Percentiles rank a stretch among this genome's conserved stretches.
phyloP scores from a whole-genome alignment of 2,113 vertebrate genomes.

The Mugil cephalus region DNA sequence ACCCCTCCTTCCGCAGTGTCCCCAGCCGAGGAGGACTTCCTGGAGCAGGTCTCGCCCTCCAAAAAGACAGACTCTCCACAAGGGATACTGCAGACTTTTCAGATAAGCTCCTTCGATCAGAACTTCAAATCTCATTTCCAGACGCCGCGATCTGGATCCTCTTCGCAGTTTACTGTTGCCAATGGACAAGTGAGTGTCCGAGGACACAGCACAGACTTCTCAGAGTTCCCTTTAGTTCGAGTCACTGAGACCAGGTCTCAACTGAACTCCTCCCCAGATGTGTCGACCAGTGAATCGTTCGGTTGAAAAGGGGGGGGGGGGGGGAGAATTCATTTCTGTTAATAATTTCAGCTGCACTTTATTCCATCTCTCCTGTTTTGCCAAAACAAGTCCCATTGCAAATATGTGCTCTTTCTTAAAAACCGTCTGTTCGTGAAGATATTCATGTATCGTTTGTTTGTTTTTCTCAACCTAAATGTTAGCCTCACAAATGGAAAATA shows the following conservation, averaged over 20 bases:
- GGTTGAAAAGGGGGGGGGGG: slow-evolving; percentile 83
- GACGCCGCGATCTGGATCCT: slow-evolving; percentile 89
- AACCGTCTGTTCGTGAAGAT: slow-evolving; percentile 31
- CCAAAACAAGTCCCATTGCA: slow-evolving; percentile 86
- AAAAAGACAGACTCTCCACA: slow-evolving; percentile 96
- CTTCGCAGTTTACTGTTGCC: slow-evolving; percentile 94
- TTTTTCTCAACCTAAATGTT: slow-evolving; percentile 13
- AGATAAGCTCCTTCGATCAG: slow-evolving; percentile 96
- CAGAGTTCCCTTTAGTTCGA: slow-evolving; percentile 96
- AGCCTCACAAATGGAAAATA: slow-evolving; percentile 25
- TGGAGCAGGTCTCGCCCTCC: slow-evolving; percentile 95
- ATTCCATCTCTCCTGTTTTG: slow-evolving; percentile 87
- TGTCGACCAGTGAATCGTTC: slow-evolving; percentile 96
- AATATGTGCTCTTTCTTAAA: slow-evolving; percentile 59
- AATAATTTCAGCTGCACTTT: slow-evolving; percentile 91
- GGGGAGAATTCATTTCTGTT: slow-evolving; percentile 44
- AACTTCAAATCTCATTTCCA: slow-evolving; percentile 96
- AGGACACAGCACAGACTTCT: slow-evolving; percentile 94
- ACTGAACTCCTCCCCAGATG: slow-evolving; percentile 95
- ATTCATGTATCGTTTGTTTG: slow-evolving; percentile 3
- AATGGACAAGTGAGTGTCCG: slow-evolving; percentile 96
- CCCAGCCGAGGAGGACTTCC: slow-evolving; percentile 95
- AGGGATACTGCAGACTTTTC: slow-evolving; percentile 94
- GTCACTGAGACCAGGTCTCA: slow-evolving; percentile 96
- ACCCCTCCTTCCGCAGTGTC: slow-evolving; percentile 93